Conservation (phyloP, 1,140 invertebrate species). For the Phortica variegata region DNA sequence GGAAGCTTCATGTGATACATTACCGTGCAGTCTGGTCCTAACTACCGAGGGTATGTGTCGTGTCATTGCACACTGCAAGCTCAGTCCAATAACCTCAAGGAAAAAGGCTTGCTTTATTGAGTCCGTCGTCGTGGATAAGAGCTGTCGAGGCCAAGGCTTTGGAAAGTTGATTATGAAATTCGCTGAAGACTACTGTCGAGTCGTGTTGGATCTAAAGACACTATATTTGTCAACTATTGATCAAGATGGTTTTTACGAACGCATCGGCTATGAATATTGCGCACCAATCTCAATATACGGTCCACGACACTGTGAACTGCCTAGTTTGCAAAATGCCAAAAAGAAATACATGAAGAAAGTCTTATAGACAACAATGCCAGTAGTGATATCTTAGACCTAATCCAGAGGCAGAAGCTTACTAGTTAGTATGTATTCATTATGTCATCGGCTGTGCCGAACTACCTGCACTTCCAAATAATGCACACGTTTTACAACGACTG, state of each 20-base stretch:
- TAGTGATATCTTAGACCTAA: constrained; percentile 26
- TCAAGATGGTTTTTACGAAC: constrained; percentile 74
- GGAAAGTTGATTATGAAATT: constrained; percentile 70
- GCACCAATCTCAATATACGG: constrained; percentile 70
- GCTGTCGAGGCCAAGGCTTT: constrained; percentile 69
- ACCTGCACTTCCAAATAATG: too few species aligned
- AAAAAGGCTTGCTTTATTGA: constrained; percentile 71
- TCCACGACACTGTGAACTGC: constrained; percentile 50
- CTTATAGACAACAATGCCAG: constrained; percentile 52
- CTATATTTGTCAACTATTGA: constrained; percentile 76
- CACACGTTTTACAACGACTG: too few species aligned
- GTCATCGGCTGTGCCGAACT: constrained; percentile 22
- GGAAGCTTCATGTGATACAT: constrained; percentile 66
- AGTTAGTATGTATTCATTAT: constrained; percentile 13
- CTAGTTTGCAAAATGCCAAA: constrained; percentile 47
- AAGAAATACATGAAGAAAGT: constrained; percentile 58
- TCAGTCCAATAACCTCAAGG: constrained; percentile 67
- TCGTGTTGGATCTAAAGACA: constrained; percentile 62
- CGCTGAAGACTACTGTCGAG: constrained; percentile 69
- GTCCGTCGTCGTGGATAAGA: constrained; percentile 73
- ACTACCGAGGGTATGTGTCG: constrained; percentile 60
- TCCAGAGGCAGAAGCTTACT: constrained; percentile 10
- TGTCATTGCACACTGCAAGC: constrained; percentile 74
- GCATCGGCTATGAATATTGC: constrained; percentile 71
- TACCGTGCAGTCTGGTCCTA: constrained; percentile 72